A percentile compares a stretch with the other conserved stretches of the same genome.
These are phyloP conservation scores for Pseudococcus viburni DNA, from an alignment of 2,888 invertebrate genomes.

Conservation along the genomic window DNA sequence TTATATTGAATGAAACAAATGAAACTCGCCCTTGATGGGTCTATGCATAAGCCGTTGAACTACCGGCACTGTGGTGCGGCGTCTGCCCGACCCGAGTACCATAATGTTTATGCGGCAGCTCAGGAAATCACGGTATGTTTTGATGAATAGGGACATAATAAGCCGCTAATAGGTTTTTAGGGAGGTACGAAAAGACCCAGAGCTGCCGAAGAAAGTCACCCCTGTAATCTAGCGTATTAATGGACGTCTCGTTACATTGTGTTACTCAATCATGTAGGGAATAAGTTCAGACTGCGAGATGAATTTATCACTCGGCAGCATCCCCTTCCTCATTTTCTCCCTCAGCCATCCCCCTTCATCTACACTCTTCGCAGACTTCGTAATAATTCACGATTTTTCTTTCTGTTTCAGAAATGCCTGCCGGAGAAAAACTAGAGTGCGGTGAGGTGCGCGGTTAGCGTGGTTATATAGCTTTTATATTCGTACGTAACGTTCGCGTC, in stretches of 20 bases:
- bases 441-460: conserved; percentile 27
- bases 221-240: conserved; percentile 47
- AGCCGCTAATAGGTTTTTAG: conserved; percentile 54
- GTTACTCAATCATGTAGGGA: conserved; percentile 33
- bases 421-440: conserved; percentile 12
- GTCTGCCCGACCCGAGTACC: neutral
- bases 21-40: conserved; percentile 29
- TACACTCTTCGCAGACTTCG: neutral
- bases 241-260: conserved; percentile 34
- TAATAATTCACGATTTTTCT: conserved; percentile 34
- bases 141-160: conserved; percentile 51
- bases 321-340: neutral
- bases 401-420: conserved; percentile 41
- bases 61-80: neutral
- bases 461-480: neutral
- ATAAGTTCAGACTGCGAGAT: neutral
- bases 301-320: neutral
- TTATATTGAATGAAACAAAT: conserved; percentile 31
- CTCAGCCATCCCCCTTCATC: neutral
- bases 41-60: conserved; percentile 3
- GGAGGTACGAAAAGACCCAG: conserved; percentile 1
- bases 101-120: conserved; percentile 20
- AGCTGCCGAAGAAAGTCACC: conserved; percentile 40
- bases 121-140: conserved; percentile 46
- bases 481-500: too few species aligned